Conservation (phyloP, 2,888 invertebrate species). For the Stegophylla sp. region DNA sequence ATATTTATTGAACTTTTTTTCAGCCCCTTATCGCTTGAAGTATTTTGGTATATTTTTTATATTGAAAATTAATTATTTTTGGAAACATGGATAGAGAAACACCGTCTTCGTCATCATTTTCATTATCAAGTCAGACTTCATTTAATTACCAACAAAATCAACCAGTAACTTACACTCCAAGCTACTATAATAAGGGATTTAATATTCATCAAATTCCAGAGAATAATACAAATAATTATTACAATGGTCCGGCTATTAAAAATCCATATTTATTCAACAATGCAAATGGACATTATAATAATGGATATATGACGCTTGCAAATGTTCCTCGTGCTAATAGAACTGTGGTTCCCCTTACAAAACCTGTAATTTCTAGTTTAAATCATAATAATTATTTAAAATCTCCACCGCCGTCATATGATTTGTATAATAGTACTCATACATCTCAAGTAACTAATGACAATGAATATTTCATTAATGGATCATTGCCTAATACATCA, state of each 20-base stretch:
- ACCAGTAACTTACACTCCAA: not conserved
- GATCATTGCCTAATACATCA: not conserved
- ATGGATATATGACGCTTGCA: constrained; percentile 5
- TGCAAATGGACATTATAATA: not conserved
- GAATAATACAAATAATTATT: constrained; percentile 25
- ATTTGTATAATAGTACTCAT: not conserved
- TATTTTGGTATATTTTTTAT: not conserved
- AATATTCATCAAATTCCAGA: not conserved
- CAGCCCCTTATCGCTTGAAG: constrained; percentile 7
- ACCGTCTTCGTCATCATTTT: not conserved
- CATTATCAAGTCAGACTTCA: not conserved
- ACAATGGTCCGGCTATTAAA: not conserved
- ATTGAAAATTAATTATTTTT: not conserved
- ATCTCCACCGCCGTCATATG: not conserved
- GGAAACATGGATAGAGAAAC: not conserved
- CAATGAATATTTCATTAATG: not conserved
- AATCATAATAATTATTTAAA: not conserved
- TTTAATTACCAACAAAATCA: constrained; percentile 19
- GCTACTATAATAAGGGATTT: not conserved
- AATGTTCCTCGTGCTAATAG: constrained; percentile 12
- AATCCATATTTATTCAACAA: not conserved
- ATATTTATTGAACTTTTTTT: constrained; percentile 10
- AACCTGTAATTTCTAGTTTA: not conserved
- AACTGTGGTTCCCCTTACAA: not conserved
- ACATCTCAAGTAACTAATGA: not conserved